These are phyloP conservation scores for Somateria mollissima DNA, from an alignment of 2,797 vertebrate genomes.

Conservation along the genomic window DNA sequence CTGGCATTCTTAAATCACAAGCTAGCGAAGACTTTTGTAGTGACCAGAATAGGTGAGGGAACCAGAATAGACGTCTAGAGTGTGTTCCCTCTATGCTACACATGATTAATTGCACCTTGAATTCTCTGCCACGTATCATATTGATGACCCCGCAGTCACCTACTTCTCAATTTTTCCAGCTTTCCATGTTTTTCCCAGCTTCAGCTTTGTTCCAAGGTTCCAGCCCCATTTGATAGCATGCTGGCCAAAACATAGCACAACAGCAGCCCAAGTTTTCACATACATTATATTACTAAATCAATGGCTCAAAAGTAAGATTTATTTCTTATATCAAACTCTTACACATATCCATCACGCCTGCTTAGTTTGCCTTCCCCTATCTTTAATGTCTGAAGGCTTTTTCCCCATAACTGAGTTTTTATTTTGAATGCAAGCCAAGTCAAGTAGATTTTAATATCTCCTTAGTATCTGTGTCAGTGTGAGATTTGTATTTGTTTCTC, in stretches of 20 bases:
- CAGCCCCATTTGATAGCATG: not conserved
- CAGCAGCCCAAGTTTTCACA: rapidly evolving
- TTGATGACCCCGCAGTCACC: not conserved
- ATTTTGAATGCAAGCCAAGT: not conserved
- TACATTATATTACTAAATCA: not conserved
- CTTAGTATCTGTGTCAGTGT: not conserved
- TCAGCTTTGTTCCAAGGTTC: not conserved
- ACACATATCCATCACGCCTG: not conserved
- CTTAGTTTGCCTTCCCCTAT: not conserved
- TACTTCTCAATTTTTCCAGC: not conserved
- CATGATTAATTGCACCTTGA: not conserved
- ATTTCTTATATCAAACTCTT: not conserved
- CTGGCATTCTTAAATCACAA: not conserved
- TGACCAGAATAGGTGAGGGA: not conserved
- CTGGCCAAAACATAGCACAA: not conserved
- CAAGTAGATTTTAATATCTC: not conserved
- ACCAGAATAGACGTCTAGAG: not conserved
- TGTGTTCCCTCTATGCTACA: not conserved
- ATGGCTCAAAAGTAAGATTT: not conserved
- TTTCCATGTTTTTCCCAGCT: not conserved
- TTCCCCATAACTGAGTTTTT: not conserved
- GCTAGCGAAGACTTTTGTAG: not conserved
- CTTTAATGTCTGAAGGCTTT: not conserved
- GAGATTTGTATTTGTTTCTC: not conserved
- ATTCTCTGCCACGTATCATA: not conserved